Evolutionary conservation across 2,888 invertebrate species (phyloP), one percentile per base, ranked within the genome.

Genomic region (Trachelus troglodyta): DNA sequence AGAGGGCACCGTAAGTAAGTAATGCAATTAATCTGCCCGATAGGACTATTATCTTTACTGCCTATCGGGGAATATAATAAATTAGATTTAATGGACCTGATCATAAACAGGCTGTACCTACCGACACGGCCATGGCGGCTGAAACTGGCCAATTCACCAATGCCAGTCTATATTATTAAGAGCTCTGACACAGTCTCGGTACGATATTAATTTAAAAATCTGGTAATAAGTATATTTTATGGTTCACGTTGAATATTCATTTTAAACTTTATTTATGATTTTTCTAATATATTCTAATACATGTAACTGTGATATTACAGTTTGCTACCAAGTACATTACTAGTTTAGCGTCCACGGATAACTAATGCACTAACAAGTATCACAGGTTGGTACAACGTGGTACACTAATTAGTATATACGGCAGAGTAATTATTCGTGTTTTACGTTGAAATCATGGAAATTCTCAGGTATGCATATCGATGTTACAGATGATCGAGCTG

Each of bases 401-500:
- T 23, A 56, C 23, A 9, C 56, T 56, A 56, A 56, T 56, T 56
- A 56, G 56, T 56, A 23, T 56, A 56, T 23, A 9, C 23, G 2
- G 9, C 23, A 4, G 2, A 23, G 56, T 56, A 56, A 23, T 56
- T 23, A 56, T 56, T 56, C 56, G 23, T 9, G 23, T 23, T 56
- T 56, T 23, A 56, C 56, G 23, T 56, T 56, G 56, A 56, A 56
- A 56, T 56, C 9, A 56, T 56, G 56, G 23, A 56, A 23, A 56
- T 23, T 23, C 6, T 15, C 23, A 56, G 23, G 56, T 23, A 56
- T 56, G 56, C 56, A 23, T 56, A 56, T 56, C 56, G 56, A 23
- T 23, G 56, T 56, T 56, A 56, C 56, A 56, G 56, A 56, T 80
- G 81, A 81, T 81, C 80, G 79, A 81, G 79, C 75, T 77, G 79